phyloP scores from a whole-genome alignment of 2,797 vertebrate genomes.

The Novumbra hubbsi region DNA sequence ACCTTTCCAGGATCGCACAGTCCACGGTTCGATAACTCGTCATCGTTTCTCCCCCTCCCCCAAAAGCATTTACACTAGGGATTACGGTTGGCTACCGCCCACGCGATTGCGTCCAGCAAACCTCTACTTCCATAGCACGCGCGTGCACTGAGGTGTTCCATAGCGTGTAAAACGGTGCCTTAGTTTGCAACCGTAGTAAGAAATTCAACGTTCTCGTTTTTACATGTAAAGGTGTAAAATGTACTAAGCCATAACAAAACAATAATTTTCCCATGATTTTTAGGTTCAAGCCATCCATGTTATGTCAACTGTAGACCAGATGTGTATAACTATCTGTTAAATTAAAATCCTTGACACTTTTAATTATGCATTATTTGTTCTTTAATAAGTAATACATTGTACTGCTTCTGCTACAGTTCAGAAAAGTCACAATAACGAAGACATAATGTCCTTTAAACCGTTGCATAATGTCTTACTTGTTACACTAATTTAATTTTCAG shows the following conservation, averaged over 20 bases:
- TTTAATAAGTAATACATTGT: too few species aligned
- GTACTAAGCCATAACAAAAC: background rate
- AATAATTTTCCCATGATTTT: background rate
- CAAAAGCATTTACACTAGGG: slow-evolving; percentile 35
- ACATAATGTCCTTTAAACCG: background rate
- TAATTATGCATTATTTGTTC: too few species aligned
- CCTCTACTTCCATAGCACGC: slow-evolving; percentile 49
- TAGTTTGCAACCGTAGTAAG: background rate
- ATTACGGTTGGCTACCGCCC: slow-evolving; percentile 49
- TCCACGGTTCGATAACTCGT: slow-evolving; percentile 19
- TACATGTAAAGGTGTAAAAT: background rate
- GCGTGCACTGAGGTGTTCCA: slow-evolving; percentile 32
- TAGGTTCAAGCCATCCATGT: background rate
- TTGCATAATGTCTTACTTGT: background rate
- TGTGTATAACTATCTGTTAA: too few species aligned
- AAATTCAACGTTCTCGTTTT: background rate
- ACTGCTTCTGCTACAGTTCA: too few species aligned
- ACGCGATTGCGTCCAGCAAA: slow-evolving; percentile 34
- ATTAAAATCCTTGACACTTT: too few species aligned
- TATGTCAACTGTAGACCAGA: too few species aligned
- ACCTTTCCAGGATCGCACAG: background rate
- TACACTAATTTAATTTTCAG: background rate
- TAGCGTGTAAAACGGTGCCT: background rate
- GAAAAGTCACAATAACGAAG: too few species aligned
- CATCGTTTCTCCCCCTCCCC: slow-evolving; percentile 30